Evolutionary conservation across 2,797 vertebrate species (phyloP), one percentile per base, ranked within the genome.

Genomic region (Sebastes baramenuke): DNA sequence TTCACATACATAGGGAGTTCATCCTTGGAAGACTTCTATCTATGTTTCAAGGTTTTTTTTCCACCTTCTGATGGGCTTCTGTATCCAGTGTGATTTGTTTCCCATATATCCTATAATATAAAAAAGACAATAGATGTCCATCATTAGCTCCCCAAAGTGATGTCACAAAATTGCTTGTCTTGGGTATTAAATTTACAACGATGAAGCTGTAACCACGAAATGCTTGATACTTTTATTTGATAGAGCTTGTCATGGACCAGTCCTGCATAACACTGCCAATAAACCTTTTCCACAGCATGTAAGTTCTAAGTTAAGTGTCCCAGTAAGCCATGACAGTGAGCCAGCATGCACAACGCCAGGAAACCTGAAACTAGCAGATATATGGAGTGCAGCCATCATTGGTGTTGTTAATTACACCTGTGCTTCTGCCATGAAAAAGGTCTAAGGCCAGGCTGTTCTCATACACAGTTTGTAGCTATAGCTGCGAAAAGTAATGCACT

Each of bases 151-250:
- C 14, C 65, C 11, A 67, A 60, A 62, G 12, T 6, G 25, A 29
- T 2, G n/a, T 36, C 29, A 4, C 38, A 10, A 22, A 29, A 55
- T 55, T 25, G 11, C 25, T 16, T 25, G 8, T 65, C 22, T 65
- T 22, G 14, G 62, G 34, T 42, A 8, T 42, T 38, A 16, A 24
- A 65, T 65, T 65, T 42, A 65, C 62, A 42, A 67, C 1, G 65
- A 58, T 29, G 1, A 65, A 38, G 22, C 36, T 68, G 14, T 11
- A 13, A 65, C 32, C 16, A 58, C 8, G 2, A 42, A 66, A 71
- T 71, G 60, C 13, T 60, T 7, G 9, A 13, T 24, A 16, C 34
- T 55, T 64, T 29, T 70, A 64, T 76, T 49, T 59, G 55, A 59
- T 59, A 5, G n/a, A 29, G 32, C 32, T 18, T 49, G 16, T 72